Base-by-base conservation (phyloP, 1,140 invertebrate species). In the Amphibalanus amphitrite region DNA sequence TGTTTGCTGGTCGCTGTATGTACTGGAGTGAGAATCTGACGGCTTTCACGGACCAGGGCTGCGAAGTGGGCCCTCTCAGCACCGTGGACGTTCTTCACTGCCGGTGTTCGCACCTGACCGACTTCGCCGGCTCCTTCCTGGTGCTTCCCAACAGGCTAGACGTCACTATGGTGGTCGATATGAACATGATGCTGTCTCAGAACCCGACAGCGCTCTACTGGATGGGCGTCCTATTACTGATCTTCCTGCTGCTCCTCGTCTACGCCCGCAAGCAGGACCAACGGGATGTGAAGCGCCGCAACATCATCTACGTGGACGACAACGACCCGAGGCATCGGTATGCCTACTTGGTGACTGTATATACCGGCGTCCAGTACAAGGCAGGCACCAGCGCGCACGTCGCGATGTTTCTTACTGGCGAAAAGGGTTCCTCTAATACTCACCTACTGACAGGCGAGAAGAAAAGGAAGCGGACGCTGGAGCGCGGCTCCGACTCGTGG, bases 401-500 rank as follows among this genome's bases (percentile, higher is more conserved):
- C n/a, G 65, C 26, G 1, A 20, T 67, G 17, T 8, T 67, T 3
- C n/a, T 67, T 3, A 6, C 3, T 3, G 65, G 65, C 28, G 28
- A 28, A 1, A 3, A 28, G 28, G 65, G 23, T 17, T 26, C n/a
- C n/a, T 28, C 65, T 1, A 10, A 67, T 3, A 26, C 65, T 10
- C 65, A 67, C 28, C 65, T 67, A 26, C 28, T 67, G 17, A 67
- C 65, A 0, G 65, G 65, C n/a, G 65, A 67, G 65, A 20, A 67
- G 65, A 67, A 67, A 17, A n/a, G n/a, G 17, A 26, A 28, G n/a
- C 65, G 65, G 3, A 28, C 26, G 26, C 65, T 67, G 65, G 65
- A 67, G 28, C 65, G 65, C n/a, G 65, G 26, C 65, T 67, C 65
- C 28, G 65, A 67, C 28, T 67, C 65, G 28, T 67, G 65, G 65